Conservation (phyloP, 2,888 invertebrate species). For the Cheiracanthium punctorium region DNA sequence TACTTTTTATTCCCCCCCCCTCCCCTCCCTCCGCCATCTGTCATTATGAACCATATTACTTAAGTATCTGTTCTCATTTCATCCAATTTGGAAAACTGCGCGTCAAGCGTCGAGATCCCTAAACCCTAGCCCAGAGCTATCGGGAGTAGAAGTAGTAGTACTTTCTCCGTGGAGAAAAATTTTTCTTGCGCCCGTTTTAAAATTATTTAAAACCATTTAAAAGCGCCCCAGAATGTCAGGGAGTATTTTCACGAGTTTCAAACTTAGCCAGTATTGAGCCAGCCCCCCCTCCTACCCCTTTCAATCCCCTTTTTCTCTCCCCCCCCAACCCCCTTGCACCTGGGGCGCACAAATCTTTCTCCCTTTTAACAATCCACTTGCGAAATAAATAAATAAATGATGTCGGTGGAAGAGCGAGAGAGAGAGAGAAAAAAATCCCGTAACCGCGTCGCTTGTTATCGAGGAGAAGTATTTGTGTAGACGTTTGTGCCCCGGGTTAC, state of each 20-base stretch:
- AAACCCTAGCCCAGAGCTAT: constrained; percentile 35
- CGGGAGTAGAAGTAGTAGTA: constrained; percentile 33
- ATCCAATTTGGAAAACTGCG: constrained; percentile 55
- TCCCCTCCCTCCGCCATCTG: background rate
- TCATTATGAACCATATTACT: background rate
- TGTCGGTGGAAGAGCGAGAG: constrained; percentile 38
- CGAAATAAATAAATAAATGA: constrained; percentile 64
- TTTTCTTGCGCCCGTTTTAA: constrained; percentile 56
- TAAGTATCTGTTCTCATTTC: constrained; percentile 46
- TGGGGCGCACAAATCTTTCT: constrained; percentile 62
- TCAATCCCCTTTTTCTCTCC: too few relatives aligned
- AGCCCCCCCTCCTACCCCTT: too few relatives aligned
- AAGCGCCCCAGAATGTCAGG: constrained; percentile 57
- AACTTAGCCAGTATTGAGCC: constrained; percentile 1
- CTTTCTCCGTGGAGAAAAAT: constrained; percentile 36
- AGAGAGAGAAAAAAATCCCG: constrained; percentile 39
- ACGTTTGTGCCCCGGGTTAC: constrained; percentile 67
- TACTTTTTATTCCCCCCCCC: background rate
- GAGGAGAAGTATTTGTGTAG: constrained; percentile 68
- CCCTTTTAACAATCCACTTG: constrained; percentile 58
- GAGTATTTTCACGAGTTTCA: constrained; percentile 25
- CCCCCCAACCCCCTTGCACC: constrained; percentile 33
- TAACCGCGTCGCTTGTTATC: constrained; percentile 66
- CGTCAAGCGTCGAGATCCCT: constrained; percentile 30
- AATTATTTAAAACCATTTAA: constrained; percentile 70